phyloP scores from a whole-genome alignment of 2,113 vertebrate species.

The Phyllostomus discolor region DNA sequence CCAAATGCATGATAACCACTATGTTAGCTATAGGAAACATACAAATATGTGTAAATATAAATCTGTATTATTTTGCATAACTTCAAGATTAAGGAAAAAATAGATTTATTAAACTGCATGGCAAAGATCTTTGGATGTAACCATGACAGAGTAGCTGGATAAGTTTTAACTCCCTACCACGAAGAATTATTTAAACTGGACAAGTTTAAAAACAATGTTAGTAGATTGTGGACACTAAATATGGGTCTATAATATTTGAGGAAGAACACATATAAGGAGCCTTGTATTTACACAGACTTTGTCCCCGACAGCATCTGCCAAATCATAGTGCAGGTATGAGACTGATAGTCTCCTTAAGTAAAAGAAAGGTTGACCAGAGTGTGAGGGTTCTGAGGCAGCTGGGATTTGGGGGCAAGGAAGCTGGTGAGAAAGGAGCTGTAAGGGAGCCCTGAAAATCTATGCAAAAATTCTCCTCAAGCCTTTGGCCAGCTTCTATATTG shows the following conservation, averaged over 20 bases:
- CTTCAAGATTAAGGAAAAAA: not conserved
- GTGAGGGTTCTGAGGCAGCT: not conserved
- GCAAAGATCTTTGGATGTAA: not conserved
- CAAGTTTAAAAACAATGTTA: not conserved
- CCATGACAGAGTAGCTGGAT: not conserved
- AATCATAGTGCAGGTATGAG: not conserved
- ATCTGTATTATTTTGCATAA: not conserved
- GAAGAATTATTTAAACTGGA: not conserved
- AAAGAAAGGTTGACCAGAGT: not conserved
- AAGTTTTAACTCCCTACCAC: not conserved
- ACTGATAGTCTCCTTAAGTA: not conserved
- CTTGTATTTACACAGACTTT: not conserved
- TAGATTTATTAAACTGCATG: not conserved
- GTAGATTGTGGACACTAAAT: not conserved
- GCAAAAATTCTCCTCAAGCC: not conserved
- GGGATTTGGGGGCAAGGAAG: not conserved
- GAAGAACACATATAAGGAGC: not conserved
- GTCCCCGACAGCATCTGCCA: not conserved
- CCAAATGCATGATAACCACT: not conserved
- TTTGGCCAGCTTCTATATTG: not conserved
- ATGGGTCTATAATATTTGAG: not conserved
- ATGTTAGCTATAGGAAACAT: not conserved
- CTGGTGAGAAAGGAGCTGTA: rapidly evolving
- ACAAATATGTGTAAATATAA: not conserved
- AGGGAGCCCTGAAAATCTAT: not conserved